A percentile compares a stretch with the other conserved stretches of the same genome.
phyloP scores from a whole-genome alignment of 2,797 vertebrate genomes.

The Sparidentex hasta region DNA sequence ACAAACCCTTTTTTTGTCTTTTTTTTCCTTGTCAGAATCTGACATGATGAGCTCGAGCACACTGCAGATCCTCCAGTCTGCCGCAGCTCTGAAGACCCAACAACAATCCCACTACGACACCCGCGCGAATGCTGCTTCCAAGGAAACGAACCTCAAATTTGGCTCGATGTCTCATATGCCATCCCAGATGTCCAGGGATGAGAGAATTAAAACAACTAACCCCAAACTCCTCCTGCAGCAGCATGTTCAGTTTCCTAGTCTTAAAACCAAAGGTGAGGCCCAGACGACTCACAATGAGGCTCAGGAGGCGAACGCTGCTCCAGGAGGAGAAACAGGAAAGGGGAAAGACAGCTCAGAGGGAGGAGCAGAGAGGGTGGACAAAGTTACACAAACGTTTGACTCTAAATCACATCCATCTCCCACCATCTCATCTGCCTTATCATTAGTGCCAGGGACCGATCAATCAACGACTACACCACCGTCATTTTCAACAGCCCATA shows the following conservation, averaged over 20 bases:
- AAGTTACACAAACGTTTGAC: not conserved
- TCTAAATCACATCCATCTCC: constrained; percentile 7
- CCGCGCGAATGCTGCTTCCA: constrained; percentile 28
- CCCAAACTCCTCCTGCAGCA: constrained; percentile 20
- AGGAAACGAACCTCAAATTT: constrained; percentile 49
- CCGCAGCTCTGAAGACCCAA: constrained; percentile 44
- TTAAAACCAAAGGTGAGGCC: constrained; percentile 22
- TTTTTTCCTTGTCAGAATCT: constrained; percentile 59
- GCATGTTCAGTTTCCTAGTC: not conserved
- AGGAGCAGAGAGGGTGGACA: not conserved
- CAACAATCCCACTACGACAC: constrained; percentile 41
- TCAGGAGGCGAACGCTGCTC: not conserved
- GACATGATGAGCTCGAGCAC: constrained; percentile 73
- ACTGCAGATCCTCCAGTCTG: constrained; percentile 38
- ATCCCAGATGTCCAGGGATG: constrained; percentile 18
- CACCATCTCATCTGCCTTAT: constrained; percentile 9
- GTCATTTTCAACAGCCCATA: constrained; percentile 7
- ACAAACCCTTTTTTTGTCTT: constrained; percentile 1
- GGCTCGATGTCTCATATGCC: constrained; percentile 10
- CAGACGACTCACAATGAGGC: not conserved
- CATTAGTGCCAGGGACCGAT: constrained; percentile 19
- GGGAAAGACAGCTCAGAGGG: not conserved
- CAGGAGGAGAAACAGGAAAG: constrained; percentile 5
- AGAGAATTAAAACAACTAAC: constrained; percentile 16
- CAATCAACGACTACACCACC: not conserved